Evolutionary conservation across 2,888 invertebrate genomes (phyloP).

Genomic region (Fragum fragum): DNA sequence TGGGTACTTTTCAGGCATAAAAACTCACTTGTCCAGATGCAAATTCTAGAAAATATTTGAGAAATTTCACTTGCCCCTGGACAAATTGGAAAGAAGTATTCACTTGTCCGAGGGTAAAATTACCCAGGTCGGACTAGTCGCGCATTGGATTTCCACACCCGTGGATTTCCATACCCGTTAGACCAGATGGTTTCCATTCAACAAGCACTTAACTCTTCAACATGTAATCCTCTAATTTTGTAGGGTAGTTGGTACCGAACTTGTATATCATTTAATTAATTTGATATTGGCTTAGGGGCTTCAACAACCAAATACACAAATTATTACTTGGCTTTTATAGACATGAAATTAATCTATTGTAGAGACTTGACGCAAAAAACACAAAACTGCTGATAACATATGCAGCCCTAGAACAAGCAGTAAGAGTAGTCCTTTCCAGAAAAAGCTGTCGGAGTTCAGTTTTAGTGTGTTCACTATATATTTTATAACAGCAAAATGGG

Average conservation of each 20-base stretch:
- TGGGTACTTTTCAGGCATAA: neutral
- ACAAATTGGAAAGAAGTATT: neutral
- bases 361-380: too few relatives aligned
- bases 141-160: neutral
- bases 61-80: conserved; percentile 1
- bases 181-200: too few relatives aligned
- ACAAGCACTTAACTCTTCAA: too few relatives aligned
- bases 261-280: too few relatives aligned
- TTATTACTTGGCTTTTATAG: too few relatives aligned
- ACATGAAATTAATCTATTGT: too few relatives aligned
- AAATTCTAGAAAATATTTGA: neutral
- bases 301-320: neutral
- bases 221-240: too few relatives aligned
- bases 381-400: too few relatives aligned
- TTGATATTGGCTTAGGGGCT: too few relatives aligned
- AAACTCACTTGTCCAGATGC: neutral
- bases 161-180: neutral
- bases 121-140: neutral
- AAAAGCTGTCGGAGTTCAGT: neutral
- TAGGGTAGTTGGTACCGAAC: too few relatives aligned
- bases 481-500: neutral
- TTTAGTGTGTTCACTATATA: conserved; percentile 4
- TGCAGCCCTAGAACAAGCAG: too few relatives aligned
- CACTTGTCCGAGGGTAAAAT: neutral
- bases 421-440: neutral